phyloP scores from a whole-genome alignment of 2,797 vertebrate species.

The Cetoscarus ocellatus region DNA sequence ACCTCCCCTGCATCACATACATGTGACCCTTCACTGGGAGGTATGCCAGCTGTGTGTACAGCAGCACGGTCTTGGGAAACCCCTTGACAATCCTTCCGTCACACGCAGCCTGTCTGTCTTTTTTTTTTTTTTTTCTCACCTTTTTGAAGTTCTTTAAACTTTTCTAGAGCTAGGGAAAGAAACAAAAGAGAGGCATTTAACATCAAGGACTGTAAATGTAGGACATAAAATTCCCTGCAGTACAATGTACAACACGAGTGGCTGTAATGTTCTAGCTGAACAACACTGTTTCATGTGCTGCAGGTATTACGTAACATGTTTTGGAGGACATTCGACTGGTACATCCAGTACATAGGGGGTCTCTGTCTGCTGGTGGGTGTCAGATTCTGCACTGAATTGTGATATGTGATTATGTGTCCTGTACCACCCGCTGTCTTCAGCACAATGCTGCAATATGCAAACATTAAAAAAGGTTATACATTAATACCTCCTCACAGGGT shows the following conservation, averaged over 20 bases:
- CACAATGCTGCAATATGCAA: constrained; percentile 30
- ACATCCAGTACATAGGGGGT: constrained; percentile 52
- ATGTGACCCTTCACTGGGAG: constrained; percentile 53
- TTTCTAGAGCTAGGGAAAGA: constrained; percentile 15
- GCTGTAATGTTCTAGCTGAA: constrained; percentile 39
- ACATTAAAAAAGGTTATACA: constrained; percentile 12
- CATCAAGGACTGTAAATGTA: constrained; percentile 53
- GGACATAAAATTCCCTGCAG: constrained; percentile 61
- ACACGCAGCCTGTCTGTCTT: constrained; percentile 3
- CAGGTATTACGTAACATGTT: constrained; percentile 64
- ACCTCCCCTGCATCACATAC: constrained; percentile 58
- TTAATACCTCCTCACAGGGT: constrained; percentile 4
- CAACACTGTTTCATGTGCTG: constrained; percentile 45
- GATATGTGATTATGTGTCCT: constrained; percentile 64
- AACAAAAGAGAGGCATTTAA: constrained; percentile 40
- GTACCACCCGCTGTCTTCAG: constrained; percentile 40
- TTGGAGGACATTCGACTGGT: constrained; percentile 53
- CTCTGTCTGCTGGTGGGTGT: constrained; percentile 63
- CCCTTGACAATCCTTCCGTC: constrained; percentile 26
- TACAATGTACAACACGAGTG: constrained; percentile 41
- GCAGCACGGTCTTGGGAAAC: constrained; percentile 47
- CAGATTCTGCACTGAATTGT: constrained; percentile 72
- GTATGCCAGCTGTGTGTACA: constrained; percentile 65
- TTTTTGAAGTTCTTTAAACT: constrained; percentile 15
- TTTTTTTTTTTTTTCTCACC: neutral